Evolutionary conservation across 2,888 invertebrate species (phyloP), one percentile per base, ranked within the genome.

Genomic region (Acanthacorydalis orientalis): DNA sequence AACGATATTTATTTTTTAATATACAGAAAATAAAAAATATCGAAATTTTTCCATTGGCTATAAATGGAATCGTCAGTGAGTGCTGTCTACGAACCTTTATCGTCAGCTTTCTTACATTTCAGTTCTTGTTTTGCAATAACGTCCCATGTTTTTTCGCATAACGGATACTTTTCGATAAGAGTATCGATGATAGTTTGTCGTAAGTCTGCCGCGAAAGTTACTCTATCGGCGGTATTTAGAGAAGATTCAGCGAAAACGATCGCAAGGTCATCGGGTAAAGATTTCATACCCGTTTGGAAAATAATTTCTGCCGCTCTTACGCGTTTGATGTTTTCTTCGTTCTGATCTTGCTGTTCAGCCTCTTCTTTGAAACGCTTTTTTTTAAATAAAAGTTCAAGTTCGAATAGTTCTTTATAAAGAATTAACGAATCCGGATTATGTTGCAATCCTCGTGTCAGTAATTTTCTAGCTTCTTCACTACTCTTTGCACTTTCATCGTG

Each of bases 61-160:
- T n/a, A n/a, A n/a, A n/a, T n/a, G n/a, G n/a, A n/a, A n/a, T n/a
- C n/a, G n/a, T n/a, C n/a, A n/a, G n/a, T n/a, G n/a, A n/a, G n/a
- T n/a, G n/a, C n/a, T n/a, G n/a, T n/a, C n/a, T n/a, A 23, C 23
- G 6, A 23, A 23, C 23, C 23, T 23, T 23, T 23, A 23, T 6
- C 6, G 2, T 23, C 37, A 7, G n/a, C 9, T n/a, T n/a, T 37
- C 15, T 12, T 43, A 49, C 52, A 50, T 39, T 48, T 48, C 10
- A 50, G 16, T 44, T 52, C 52, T 23, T 48, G 42, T 14, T 46
- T 11, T 44, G 51, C 52, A 31, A 50, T 16, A 32, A 23, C 11
- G 33, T 52, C 23, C 52, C 52, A 52, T 4, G 50, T 48, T 16
- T 34, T 40, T 15, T 47, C 49, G n/a, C 51, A 48, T 35, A 31